Conservation (phyloP, 2,113 vertebrate genomes). For the Oryzias curvinotus region DNA sequence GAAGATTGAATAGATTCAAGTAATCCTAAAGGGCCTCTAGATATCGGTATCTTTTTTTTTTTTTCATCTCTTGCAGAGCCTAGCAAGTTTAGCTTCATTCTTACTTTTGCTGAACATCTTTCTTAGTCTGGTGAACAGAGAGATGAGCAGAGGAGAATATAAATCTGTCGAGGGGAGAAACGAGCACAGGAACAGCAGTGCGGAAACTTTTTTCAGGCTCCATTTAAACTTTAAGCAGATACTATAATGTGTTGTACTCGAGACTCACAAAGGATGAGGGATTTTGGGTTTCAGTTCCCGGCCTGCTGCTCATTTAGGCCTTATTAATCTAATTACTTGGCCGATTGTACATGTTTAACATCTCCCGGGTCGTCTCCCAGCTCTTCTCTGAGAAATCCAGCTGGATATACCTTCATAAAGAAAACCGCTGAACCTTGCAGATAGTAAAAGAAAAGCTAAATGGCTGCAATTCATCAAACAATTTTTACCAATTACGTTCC, state of each 20-base stretch:
- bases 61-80: slow-evolving; percentile 23
- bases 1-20: slow-evolving; percentile 40
- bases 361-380: slow-evolving; percentile 51
- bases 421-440: slow-evolving; percentile 74
- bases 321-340: slow-evolving; percentile 80
- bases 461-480: slow-evolving; percentile 76
- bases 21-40: slow-evolving; percentile 47
- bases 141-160: slow-evolving; percentile 51
- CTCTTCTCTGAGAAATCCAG: slow-evolving; percentile 53
- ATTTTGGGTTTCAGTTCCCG: slow-evolving; percentile 70
- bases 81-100: slow-evolving; percentile 64
- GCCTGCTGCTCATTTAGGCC: slow-evolving; percentile 68
- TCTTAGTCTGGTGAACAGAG: slow-evolving; percentile 60
- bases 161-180: slow-evolving; percentile 45
- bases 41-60: slow-evolving; percentile 23
- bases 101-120: slow-evolving; percentile 60
- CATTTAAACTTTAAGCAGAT: slow-evolving; percentile 71
- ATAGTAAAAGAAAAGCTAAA: slow-evolving; percentile 69
- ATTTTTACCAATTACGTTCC: slow-evolving; percentile 75
- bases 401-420: slow-evolving; percentile 63
- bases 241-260: slow-evolving; percentile 61
- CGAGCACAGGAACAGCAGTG: slow-evolving; percentile 30
- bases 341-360: slow-evolving; percentile 79
- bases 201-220: slow-evolving; percentile 65
- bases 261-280: slow-evolving; percentile 73